A percentile compares a stretch with the other conserved stretches of the same genome.
Evolutionary conservation across 2,888 invertebrate genomes (phyloP).

Genomic region (Xylota segnis): DNA sequence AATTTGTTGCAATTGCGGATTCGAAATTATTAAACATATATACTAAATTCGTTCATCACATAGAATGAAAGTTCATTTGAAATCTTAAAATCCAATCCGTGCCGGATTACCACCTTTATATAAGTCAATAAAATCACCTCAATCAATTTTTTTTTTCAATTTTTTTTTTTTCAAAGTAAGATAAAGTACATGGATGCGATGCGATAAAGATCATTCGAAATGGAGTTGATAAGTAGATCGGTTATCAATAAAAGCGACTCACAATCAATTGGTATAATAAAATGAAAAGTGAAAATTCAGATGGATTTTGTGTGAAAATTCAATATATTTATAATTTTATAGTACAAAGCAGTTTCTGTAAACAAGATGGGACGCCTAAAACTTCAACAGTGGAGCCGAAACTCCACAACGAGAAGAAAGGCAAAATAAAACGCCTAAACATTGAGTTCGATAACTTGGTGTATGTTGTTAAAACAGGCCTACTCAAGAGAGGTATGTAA

Average conservation of each 20-base stretch:
- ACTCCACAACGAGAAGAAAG: slow-evolving; percentile 79
- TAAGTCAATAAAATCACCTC: background rate
- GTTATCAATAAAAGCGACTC: slow-evolving; percentile 40
- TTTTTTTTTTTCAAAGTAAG: background rate
- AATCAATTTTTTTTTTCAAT: background rate
- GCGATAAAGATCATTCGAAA: slow-evolving; percentile 44
- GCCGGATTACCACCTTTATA: background rate
- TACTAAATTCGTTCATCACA: background rate
- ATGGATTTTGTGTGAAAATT: background rate
- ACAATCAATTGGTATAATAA: slow-evolving; percentile 48
- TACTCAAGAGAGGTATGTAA: slow-evolving; percentile 82
- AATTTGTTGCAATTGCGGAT: background rate
- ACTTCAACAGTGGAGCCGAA: slow-evolving; percentile 11
- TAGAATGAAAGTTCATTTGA: background rate
- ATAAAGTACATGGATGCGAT: slow-evolving; percentile 40
- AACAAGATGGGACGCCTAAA: slow-evolving; percentile 17
- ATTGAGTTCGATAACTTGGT: slow-evolving; percentile 82
- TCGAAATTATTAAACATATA: background rate
- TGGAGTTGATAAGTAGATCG: slow-evolving; percentile 64
- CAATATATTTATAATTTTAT: background rate
- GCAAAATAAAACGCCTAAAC: slow-evolving; percentile 80
- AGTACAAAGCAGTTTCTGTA: slow-evolving; percentile 54
- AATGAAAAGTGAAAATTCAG: background rate
- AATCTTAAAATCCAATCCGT: background rate
- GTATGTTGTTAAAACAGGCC: slow-evolving; percentile 80